Evolutionary conservation across 1,140 invertebrate genomes (phyloP).

Genomic region (Agraylea sexmaculata): DNA sequence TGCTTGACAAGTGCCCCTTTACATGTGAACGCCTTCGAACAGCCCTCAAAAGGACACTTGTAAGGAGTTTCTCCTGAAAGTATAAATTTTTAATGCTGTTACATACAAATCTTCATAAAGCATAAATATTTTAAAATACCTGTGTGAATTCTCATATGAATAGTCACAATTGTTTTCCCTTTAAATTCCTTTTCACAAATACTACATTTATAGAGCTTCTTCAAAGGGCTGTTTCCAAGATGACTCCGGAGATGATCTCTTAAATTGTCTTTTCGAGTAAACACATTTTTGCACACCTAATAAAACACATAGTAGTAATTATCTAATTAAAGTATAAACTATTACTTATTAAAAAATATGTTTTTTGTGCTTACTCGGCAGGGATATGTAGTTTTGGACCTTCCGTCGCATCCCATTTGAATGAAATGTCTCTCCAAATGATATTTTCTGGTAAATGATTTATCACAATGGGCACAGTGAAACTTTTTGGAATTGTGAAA

Average conservation of each 20-base stretch:
- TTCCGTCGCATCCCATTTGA: conserved; percentile 60
- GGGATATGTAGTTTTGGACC: conserved; percentile 39
- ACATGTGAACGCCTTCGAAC: conserved; percentile 54
- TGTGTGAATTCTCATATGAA: conserved; percentile 60
- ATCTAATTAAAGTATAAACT: conserved; percentile 22
- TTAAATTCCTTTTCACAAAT: conserved; percentile 58
- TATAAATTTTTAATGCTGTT: too few relatives aligned
- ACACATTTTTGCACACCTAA: conserved; percentile 59
- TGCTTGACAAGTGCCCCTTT: conserved; percentile 67
- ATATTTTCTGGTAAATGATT: conserved; percentile 62
- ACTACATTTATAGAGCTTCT: conserved; percentile 28
- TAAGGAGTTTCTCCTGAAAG: conserved; percentile 39
- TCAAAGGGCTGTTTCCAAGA: conserved; percentile 51
- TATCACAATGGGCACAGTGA: conserved; percentile 40
- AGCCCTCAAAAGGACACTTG: conserved; percentile 51
- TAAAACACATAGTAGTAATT: conserved; percentile 21
- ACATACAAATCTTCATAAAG: conserved; percentile 16
- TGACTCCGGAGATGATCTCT: conserved; percentile 63
- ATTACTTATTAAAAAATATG: too few relatives aligned
- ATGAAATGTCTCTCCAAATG: conserved; percentile 62
- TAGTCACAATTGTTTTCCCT: conserved; percentile 51
- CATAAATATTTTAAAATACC: too few relatives aligned
- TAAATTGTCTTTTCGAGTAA: conserved; percentile 65
- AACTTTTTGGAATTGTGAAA: conserved; percentile 25
- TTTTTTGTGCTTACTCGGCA: conserved; percentile 43